Conservation (phyloP, 2,797 vertebrate species). For the Morus bassanus region DNA sequence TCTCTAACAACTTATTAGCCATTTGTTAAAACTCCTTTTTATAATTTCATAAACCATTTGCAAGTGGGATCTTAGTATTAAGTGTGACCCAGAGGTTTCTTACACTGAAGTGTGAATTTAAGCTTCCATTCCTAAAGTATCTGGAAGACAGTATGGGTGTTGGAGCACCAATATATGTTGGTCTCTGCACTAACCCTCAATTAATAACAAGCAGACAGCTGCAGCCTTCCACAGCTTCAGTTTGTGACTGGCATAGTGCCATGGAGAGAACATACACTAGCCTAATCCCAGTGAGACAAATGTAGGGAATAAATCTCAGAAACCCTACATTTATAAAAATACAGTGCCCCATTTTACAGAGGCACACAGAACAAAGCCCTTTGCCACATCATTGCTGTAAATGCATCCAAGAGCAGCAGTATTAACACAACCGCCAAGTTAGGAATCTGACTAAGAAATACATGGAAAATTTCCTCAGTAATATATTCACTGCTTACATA, state of each 20-base stretch:
- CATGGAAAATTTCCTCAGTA: conserved; percentile 43
- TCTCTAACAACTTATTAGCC: neutral
- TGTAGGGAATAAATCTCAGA: conserved; percentile 7
- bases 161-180: neutral
- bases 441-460: conserved; percentile 61
- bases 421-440: neutral
- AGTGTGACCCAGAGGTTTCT: neutral
- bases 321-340: conserved; percentile 24
- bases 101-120: neutral
- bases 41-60: neutral
- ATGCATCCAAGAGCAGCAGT: conserved; percentile 29
- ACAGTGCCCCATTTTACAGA: neutral
- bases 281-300: conserved; percentile 25
- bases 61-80: neutral
- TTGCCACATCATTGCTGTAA: conserved; percentile 31
- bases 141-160: neutral
- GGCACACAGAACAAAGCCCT: conserved; percentile 16
- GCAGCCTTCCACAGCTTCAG: conserved; percentile 33
- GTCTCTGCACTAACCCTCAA: neutral
- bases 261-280: neutral
- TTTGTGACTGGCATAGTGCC: conserved; percentile 34
- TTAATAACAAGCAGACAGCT: conserved; percentile 40
- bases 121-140: conserved; percentile 13
- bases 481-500: conserved; percentile 55
- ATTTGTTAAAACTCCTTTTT: neutral